A percentile compares a stretch with the other conserved stretches of the same genome.
phyloP scores from a whole-genome alignment of 1,140 invertebrate genomes.

The Tetramorium simillimum region DNA sequence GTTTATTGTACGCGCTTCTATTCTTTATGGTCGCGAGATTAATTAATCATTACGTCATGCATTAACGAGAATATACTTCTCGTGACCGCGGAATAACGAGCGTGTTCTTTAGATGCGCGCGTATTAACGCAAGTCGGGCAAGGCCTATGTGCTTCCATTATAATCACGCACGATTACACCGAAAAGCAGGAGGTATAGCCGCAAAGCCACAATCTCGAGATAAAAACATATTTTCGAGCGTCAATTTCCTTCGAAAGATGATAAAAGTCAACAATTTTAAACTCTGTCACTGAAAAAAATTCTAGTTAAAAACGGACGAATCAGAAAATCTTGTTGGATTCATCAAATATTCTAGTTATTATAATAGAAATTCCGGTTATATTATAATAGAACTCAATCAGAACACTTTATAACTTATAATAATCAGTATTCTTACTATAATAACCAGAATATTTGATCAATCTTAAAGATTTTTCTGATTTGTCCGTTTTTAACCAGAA shows the following conservation, averaged over 20 bases:
- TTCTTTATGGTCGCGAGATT: not conserved
- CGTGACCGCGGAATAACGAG: slow-evolving; percentile 2
- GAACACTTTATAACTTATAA: too few relatives aligned
- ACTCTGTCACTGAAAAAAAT: not conserved
- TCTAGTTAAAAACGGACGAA: too few relatives aligned
- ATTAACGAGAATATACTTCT: slow-evolving; percentile 33
- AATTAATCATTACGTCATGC: slow-evolving; percentile 5
- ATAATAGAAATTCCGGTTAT: too few relatives aligned
- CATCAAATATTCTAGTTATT: too few relatives aligned
- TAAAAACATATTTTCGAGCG: not conserved
- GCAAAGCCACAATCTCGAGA: slow-evolving; percentile 12
- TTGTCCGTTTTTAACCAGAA: too few relatives aligned
- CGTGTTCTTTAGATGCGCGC: slow-evolving; percentile 9
- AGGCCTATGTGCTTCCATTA: not conserved
- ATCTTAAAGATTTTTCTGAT: too few relatives aligned
- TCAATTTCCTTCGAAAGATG: not conserved
- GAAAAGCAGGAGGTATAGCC: not conserved
- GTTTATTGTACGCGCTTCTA: not conserved
- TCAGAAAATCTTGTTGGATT: too few relatives aligned
- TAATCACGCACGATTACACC: not conserved
- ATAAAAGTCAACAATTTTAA: not conserved
- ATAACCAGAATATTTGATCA: too few relatives aligned
- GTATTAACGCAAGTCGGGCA: slow-evolving; percentile 13
- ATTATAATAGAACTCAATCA: too few relatives aligned
- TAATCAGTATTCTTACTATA: too few relatives aligned